A percentile compares a stretch with the other conserved stretches of the same genome.
Conservation (phyloP, 2,797 vertebrate species). For the Tolypeutes matacus region DNA sequence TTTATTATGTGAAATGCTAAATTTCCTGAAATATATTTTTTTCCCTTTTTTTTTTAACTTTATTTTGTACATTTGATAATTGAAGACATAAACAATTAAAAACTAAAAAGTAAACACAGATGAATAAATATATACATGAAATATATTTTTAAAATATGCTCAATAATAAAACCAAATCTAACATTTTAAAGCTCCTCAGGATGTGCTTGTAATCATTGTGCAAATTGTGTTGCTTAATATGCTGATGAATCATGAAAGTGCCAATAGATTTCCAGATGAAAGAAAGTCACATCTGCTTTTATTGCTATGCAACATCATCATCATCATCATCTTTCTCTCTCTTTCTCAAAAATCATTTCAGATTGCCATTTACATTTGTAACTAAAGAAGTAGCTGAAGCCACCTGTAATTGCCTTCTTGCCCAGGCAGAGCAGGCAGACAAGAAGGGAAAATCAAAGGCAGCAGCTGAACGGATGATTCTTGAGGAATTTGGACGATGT, state of each 20-base stretch:
- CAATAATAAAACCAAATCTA: not conserved
- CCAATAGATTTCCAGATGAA: not conserved
- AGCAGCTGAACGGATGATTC: slow-evolving; percentile 94
- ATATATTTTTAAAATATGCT: not conserved
- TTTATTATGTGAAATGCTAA: not conserved
- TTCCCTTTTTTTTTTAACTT: no score
- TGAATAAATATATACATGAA: no score
- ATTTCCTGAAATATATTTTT: not conserved
- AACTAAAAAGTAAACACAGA: no score
- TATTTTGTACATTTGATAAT: no score
- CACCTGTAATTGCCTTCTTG: slow-evolving; percentile 97
- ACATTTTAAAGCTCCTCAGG: not conserved
- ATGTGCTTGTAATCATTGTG: not conserved
- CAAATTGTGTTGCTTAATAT: not conserved
- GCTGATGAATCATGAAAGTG: not conserved
- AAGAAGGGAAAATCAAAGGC: slow-evolving; percentile 93
- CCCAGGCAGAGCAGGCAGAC: slow-evolving; percentile 95
- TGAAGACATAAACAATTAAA: no score
- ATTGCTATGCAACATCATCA: not conserved
- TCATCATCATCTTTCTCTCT: slow-evolving; percentile 6
- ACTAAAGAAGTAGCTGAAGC: slow-evolving; percentile 98
- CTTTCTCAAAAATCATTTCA: slow-evolving; percentile 81
- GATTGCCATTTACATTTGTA: slow-evolving; percentile 97
- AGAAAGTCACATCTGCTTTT: not conserved
- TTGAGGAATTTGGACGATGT: slow-evolving; percentile 99